A percentile compares a stretch with the other conserved stretches of the same genome.
Conservation (phyloP, 2,113 vertebrate genomes). For the Pedionomus torquatus region DNA sequence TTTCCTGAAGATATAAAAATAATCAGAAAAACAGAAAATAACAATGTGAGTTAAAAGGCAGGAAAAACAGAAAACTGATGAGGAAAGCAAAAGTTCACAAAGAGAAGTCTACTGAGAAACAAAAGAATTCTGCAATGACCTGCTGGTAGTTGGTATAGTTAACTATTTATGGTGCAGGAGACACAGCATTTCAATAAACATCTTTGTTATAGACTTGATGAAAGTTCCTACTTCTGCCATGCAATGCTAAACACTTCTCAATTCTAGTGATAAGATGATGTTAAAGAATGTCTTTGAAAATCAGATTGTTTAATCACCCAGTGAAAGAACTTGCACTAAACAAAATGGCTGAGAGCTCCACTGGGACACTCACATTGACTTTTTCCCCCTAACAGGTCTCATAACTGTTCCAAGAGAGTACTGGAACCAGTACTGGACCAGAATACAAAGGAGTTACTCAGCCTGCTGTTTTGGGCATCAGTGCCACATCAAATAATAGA, state of each 20-base stretch:
- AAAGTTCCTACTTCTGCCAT: background rate
- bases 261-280: background rate
- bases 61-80: background rate
- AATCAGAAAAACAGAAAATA: background rate
- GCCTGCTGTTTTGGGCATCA: background rate
- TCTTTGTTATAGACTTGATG: background rate
- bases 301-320: background rate
- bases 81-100: background rate
- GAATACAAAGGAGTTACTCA: background rate
- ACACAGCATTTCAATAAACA: background rate
- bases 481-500: background rate
- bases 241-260: background rate
- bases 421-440: background rate
- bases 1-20: background rate
- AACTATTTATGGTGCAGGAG: background rate
- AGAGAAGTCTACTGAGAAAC: background rate
- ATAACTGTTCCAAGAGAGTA: background rate
- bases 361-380: background rate
- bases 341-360: background rate
- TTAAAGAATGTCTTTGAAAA: background rate
- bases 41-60: background rate
- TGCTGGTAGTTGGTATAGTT: background rate
- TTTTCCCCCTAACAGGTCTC: background rate
- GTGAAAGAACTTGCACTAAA: background rate
- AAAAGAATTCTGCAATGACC: background rate